Evolutionary conservation across 2,113 vertebrate genomes (phyloP).

Genomic region (Diglossa brunneiventris): DNA sequence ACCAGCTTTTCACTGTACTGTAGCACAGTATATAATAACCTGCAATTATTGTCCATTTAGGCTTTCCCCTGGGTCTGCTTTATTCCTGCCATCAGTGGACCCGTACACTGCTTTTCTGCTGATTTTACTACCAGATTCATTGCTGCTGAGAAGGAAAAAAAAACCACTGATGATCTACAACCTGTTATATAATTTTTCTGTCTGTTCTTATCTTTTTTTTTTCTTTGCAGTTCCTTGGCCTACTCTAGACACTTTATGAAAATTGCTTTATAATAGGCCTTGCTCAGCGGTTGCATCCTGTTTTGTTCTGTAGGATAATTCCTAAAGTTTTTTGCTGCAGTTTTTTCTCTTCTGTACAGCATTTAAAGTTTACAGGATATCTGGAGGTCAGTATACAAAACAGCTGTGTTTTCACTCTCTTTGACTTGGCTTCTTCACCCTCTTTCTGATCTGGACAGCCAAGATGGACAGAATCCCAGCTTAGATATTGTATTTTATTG

Average conservation of each 20-base stretch:
- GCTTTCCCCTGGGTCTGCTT: slow-evolving; percentile 74
- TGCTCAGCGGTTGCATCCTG: background rate
- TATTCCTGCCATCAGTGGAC: slow-evolving; percentile 50
- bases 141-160: slow-evolving; percentile 37
- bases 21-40: slow-evolving; percentile 76
- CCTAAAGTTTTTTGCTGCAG: background rate
- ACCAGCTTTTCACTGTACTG: slow-evolving; percentile 70
- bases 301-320: background rate
- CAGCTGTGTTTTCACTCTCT: background rate
- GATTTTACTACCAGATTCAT: slow-evolving; percentile 74
- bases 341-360: background rate
- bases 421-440: background rate
- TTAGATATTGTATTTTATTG: background rate
- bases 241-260: background rate
- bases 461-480: background rate
- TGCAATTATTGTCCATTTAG: slow-evolving; percentile 83
- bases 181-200: slow-evolving; percentile 16
- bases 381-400: background rate
- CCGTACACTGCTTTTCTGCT: slow-evolving; percentile 52
- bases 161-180: slow-evolving; percentile 3
- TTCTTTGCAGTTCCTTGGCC: background rate
- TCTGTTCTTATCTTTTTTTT: background rate
- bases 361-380: background rate
- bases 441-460: background rate
- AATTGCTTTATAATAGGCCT: background rate